Evolutionary conservation across 2,797 vertebrate species (phyloP).

Genomic region (Poecile montanus): DNA sequence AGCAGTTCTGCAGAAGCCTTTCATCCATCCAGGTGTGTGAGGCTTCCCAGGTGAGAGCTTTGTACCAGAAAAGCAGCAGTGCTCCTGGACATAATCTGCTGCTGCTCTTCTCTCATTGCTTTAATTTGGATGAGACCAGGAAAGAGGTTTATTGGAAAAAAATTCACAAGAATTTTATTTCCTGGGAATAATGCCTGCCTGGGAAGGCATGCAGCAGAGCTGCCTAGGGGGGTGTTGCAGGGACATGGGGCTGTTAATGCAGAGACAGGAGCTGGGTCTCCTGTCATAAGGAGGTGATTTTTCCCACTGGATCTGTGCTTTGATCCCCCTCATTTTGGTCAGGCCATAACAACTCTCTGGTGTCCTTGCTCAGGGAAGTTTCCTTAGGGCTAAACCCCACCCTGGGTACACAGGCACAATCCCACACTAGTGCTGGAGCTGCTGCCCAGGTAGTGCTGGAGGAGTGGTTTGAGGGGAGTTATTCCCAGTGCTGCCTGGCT

Average conservation of each 20-base stretch:
- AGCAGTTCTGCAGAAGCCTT: background rate
- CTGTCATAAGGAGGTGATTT: background rate
- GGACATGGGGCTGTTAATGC: background rate
- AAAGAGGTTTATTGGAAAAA: background rate
- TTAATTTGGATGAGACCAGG: background rate
- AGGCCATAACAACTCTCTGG: background rate
- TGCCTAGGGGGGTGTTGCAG: background rate
- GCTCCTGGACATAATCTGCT: background rate
- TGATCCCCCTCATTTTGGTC: background rate
- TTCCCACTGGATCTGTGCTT: background rate
- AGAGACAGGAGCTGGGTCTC: background rate
- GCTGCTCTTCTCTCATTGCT: background rate
- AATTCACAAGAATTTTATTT: background rate
- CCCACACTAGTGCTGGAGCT: background rate
- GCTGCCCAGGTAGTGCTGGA: background rate
- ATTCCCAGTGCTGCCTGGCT: background rate
- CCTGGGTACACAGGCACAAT: rapidly evolving
- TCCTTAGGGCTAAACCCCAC: background rate
- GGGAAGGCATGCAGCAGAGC: background rate
- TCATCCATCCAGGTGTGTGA: background rate
- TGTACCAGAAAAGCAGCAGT: background rate
- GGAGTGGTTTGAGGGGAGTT: background rate
- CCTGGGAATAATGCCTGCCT: background rate
- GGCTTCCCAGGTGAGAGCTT: background rate
- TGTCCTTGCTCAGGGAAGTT: background rate